These are phyloP conservation scores for Epinephelus fuscoguttatus DNA, from an alignment of 2,113 vertebrate species.

Conservation along the genomic window DNA sequence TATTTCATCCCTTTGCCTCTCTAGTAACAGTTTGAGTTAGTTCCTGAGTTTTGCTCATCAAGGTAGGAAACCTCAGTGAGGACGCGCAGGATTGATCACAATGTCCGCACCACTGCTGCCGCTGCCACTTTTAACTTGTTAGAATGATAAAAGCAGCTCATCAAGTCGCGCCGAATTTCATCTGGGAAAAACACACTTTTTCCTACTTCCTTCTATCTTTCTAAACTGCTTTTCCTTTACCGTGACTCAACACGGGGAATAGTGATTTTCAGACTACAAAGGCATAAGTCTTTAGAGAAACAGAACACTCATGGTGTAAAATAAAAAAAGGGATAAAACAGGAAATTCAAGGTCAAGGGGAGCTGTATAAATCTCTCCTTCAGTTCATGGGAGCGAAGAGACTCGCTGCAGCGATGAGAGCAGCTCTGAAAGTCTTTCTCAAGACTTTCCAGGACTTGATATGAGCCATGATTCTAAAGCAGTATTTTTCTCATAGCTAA, in stretches of 20 bases:
- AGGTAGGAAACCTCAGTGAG: constrained; percentile 14
- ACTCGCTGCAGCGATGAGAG: constrained; percentile 56
- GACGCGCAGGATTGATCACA: neutral
- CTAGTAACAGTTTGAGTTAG: neutral
- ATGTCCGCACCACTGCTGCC: neutral
- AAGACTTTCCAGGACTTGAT: constrained; percentile 56
- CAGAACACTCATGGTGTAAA: constrained; percentile 33
- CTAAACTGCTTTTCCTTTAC: constrained; percentile 16
- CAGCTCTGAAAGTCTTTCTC: constrained; percentile 54
- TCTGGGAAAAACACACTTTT: constrained; percentile 30
- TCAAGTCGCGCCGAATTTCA: constrained; percentile 34
- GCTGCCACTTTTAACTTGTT: constrained; percentile 26
- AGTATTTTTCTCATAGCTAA: neutral
- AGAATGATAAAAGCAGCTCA: constrained; percentile 39
- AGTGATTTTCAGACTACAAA: constrained; percentile 70
- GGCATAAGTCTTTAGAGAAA: constrained; percentile 53
- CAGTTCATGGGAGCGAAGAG: constrained; percentile 47
- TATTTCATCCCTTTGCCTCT: constrained; percentile 13
- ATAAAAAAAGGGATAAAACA: constrained; percentile 57
- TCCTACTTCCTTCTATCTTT: constrained; percentile 2
- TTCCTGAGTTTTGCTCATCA: constrained; percentile 17
- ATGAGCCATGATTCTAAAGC: constrained; percentile 29
- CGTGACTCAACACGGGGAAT: constrained; percentile 31
- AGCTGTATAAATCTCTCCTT: constrained; percentile 59
- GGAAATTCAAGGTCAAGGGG: constrained; percentile 68